phyloP scores from a whole-genome alignment of 2,797 vertebrate species.

The Spea hammondii region DNA sequence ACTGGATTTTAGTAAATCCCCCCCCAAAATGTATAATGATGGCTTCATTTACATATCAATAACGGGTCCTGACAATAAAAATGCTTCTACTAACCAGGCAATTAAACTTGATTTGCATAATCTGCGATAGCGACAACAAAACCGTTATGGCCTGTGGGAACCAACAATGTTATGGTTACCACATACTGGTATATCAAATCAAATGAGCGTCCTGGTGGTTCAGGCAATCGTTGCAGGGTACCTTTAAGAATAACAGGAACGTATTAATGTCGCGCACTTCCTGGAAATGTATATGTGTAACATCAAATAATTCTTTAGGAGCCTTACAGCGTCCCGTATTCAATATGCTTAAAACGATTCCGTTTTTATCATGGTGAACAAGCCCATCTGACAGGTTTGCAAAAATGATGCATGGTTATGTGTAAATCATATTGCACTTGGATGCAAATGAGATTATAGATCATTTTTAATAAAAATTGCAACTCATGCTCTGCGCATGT shows the following conservation, averaged over 20 bases:
- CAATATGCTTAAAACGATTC: neutral
- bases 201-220: neutral
- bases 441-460: constrained; percentile 1
- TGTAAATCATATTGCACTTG: neutral
- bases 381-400: neutral
- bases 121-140: no score
- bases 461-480: constrained; percentile 10
- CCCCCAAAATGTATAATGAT: no score
- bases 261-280: neutral
- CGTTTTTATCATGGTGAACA: neutral
- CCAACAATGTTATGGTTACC: no score
- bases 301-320: neutral
- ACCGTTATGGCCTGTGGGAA: no score
- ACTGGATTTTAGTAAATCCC: no score
- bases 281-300: neutral
- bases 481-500: neutral
- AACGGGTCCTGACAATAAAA: no score
- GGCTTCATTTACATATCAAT: no score
- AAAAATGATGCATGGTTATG: constrained; percentile 16
- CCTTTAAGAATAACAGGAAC: neutral
- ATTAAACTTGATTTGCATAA: no score
- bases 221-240: neutral
- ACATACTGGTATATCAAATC: no score
- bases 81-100: no score
- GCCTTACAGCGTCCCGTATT: neutral